Evolutionary conservation across 2,888 invertebrate species (phyloP), one percentile per base, ranked within the genome.

Genomic region (Meghimatium bilineatum): DNA sequence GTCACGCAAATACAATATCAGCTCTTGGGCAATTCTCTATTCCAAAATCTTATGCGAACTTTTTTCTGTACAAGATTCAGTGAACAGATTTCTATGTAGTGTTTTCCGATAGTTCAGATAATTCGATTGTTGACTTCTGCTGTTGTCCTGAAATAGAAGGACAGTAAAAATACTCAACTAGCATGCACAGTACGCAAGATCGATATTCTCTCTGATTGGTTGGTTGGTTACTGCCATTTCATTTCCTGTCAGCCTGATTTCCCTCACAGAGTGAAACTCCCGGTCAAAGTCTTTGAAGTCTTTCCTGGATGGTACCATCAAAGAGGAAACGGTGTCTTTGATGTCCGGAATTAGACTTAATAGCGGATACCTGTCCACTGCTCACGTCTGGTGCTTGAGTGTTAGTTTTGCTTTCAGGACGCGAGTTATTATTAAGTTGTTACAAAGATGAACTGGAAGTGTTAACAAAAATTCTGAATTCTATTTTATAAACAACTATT

Each of bases 231-330:
- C 72, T 29, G 72, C 2, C 29, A 29, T 72, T 29, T 49, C 72
- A 72, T 72, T 36, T 49, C n/a, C 72, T 49, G n/a, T 44, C 44
- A 49, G 29, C 44, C 44, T 49, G 72, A 72, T 44, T 72, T 72
- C 72, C 38, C 44, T 29, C n/a, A 72, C 49, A 44, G 72, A 38
- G 44, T n/a, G 49, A 26, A 38, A 72, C 72, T 29, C 72, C 8
- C 67, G 2, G 67, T 10, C 67, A 34, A 14, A 67, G 14, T 20
- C 72, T 72, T 72, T 72, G 72, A 72, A 72, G 72, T 72, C 44
- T n/a, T 26, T 8, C 20, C 72, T 12, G n/a, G n/a, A n/a, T n/a
- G 44, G 2, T 29, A 72, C 72, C 72, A 72, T 72, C 49, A 72
- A 72, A 72, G 49, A 26, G 44, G 49, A 14, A 3, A 34, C 20